Base-by-base conservation (phyloP, 2,113 vertebrate genomes). In the Terrapene triunguis region DNA sequence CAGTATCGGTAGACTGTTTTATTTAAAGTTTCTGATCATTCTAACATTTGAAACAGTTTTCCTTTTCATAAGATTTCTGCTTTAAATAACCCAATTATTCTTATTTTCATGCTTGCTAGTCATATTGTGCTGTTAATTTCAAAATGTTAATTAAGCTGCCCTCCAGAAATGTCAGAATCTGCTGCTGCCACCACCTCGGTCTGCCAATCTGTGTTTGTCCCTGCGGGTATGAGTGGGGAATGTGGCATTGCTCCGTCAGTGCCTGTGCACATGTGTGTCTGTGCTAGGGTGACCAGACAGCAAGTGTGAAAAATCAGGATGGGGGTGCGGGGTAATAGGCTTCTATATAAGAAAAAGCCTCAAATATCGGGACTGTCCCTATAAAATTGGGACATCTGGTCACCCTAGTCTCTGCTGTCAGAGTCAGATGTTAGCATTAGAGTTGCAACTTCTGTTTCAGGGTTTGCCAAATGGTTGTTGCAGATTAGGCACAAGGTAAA, bases 91-190 rank as follows among this genome's bases (percentile, higher is more conserved):
- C 1, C 72, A 88, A 44, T 80, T 72, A 3, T 84, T 90, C 13
- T 57, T 84, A 6, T 80, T 93, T 90, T 96, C n/a, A n/a, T 57
- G 80, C 48, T 88, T 19, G n/a, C 74, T n/a, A 90, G 48, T 42
- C 11, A 24, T 88, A 51, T 74, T 90, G 80, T 25, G 17, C 55
- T 80, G 8, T 82, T 89, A 84, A 92, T 94, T 96, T 88, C 80
- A 85, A 85, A 48, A 80, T 21, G 54, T 76, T 90, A 87, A 85
- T 94, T 96, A 72, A 54, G 88, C 54, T 82, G 35, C 76, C 51
- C 51, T 94, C 85, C 29, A 55, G 80, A 93, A 90, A 92, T 82
- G 42, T 84, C 69, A 83, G 79, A 6, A 35, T 53, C 10, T 85
- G 50, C 62, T 88, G 35, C 76, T 78, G 32, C 69, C 81, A 42